Base-by-base conservation (phyloP, 2,113 vertebrate species). In the Clarias macrocephalus region DNA sequence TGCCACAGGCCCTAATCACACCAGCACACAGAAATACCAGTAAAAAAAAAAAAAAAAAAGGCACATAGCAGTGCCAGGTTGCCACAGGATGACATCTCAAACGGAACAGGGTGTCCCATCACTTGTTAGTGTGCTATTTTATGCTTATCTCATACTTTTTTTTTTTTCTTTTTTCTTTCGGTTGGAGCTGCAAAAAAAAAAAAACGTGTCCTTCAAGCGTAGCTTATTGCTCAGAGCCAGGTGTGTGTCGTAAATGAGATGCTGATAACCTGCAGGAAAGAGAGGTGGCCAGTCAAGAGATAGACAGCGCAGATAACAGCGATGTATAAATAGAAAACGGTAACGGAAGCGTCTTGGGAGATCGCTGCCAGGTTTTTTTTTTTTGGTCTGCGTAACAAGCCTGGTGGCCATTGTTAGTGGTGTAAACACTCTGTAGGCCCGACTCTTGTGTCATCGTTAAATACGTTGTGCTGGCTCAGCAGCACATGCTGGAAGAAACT, bases 371-470 rank as follows among this genome's bases (percentile, higher is more conserved):
- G 72, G 12, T 82, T 86, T 88, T 86, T 80, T 23, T 88, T 23
- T 88, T 86, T 88, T 86, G 80, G 76, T 88, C 68, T 76, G 86
- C 68, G 75, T 88, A 89, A 85, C 81, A 85, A 85, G 82, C 59
- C 60, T 77, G 82, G 88, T 62, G 72, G 84, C 75, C 81, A 84
- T 86, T 91, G 91, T 91, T 92, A 89, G 84, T 88, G 84, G 84
- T 89, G 86, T 87, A 92, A 90, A 92, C 91, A 91, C 85, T 84
- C 72, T 52, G 66, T 65, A 28, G 57, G 48, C 48, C 48, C 42
- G 62, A 80, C 48, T 84, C 75, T 72, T 88, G 88, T 91, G 87
- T 89, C 84, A 88, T 87, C 54, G 59, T 87, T 87, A 90, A 90
- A 90, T 88, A 88, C 80, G 80, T 83, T 87, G 54, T 75, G 81